These are phyloP conservation scores for Dicyrtoma fusca DNA, from an alignment of 2,888 invertebrate species.

Conservation along the genomic window DNA sequence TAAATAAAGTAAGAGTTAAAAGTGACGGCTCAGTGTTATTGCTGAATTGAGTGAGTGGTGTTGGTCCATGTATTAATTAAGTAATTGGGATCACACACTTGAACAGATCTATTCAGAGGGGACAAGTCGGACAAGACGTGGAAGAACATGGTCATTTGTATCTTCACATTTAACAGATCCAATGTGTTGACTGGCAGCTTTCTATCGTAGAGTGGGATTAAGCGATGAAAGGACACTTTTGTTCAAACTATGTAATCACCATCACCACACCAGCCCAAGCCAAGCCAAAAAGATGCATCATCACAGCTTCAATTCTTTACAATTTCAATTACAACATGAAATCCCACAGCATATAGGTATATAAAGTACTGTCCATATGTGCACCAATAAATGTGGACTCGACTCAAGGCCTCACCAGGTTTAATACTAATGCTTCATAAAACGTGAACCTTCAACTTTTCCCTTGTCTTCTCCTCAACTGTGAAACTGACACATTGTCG, in stretches of 20 bases:
- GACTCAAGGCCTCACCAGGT: too few relatives aligned
- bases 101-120: conserved; percentile 41
- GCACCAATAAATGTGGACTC: too few relatives aligned
- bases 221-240: conserved; percentile 34
- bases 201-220: conserved; percentile 19
- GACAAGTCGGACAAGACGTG: conserved; percentile 11
- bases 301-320: too few relatives aligned
- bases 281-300: too few relatives aligned
- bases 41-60: conserved; percentile 10
- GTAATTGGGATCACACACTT: conserved; percentile 44
- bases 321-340: too few relatives aligned
- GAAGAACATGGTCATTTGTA: conserved; percentile 15
- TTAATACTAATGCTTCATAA: too few relatives aligned
- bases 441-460: too few relatives aligned
- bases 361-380: too few relatives aligned
- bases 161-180: too few relatives aligned
- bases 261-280: too few relatives aligned
- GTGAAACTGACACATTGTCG: conserved; percentile 28
- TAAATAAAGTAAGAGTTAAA: conserved; percentile 24
- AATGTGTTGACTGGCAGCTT: too few relatives aligned
- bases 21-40: conserved; percentile 15
- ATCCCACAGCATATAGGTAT: too few relatives aligned
- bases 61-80: conserved; percentile 42
- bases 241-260: not conserved
- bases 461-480: not conserved